Evolutionary conservation across 2,888 invertebrate genomes (phyloP), one percentile per base, ranked within the genome.

Genomic region (Tenthredo notha): DNA sequence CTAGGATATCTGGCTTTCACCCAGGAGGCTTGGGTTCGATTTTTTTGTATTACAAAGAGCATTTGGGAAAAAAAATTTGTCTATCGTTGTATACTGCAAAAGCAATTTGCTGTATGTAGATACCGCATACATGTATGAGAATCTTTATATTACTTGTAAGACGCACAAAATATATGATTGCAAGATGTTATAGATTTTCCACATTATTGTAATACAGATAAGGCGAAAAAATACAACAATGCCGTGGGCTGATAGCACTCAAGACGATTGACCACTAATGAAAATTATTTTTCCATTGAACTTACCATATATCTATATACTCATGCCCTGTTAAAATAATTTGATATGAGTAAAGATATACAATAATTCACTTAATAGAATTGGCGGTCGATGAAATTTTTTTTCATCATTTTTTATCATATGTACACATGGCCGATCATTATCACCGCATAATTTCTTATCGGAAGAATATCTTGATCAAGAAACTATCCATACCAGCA

Each of bases 21-120:
- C 94, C 94, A 94, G 94, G 94, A 95, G 95, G 95, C 94, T 94
- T 95, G 95, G 95, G 95, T 95, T 95, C 95, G 94, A 95, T 95
- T 2, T 91, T 91, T 93, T 93, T 94, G 10, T n/a, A 4, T 12
- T 21, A 25, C 10, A 15, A 33, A 0, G 2, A 18, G 25, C 25
- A 12, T 21, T 25, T 61, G 61, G 37, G 37, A 37, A 25, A 25
- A 54, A 50, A 50, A 50, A 50, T n/a, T 21, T 9, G 12, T 65
- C 25, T 25, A 47, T 47, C 40, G 10, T 43, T 2, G 40, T 43
- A 43, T 43, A 43, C 10, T 43, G 0, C 0, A 43, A 43, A 10
- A 10, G 10, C 10, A 43, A 43, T 9, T 43, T 43, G 40, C 40
- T 43, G 10, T 43, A 43, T 43, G 40, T 1, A 43, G 10, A 43